Evolutionary conservation across 1,140 invertebrate genomes (phyloP).

Genomic region (Anastrepha obliqua): DNA sequence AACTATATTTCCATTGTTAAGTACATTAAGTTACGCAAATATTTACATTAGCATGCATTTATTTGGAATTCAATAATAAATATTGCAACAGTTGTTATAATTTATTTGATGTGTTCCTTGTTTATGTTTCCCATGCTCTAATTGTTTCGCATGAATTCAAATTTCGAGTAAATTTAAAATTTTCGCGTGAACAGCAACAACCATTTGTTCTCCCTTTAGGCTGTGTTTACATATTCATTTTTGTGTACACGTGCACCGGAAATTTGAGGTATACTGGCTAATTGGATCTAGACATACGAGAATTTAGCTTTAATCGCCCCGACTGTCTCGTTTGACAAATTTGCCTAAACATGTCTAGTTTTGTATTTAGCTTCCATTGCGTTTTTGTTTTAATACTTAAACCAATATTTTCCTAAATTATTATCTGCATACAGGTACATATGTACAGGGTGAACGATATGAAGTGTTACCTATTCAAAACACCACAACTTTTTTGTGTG

Average conservation of each 20-base stretch:
- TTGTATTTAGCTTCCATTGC: too few species aligned
- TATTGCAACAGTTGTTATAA: background rate
- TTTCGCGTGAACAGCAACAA: background rate
- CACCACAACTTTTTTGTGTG: too few species aligned
- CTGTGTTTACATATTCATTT: background rate
- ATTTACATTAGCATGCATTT: background rate
- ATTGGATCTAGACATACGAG: background rate
- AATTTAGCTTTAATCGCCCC: too few species aligned
- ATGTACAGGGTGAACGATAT: too few species aligned
- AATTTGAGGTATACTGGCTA: background rate
- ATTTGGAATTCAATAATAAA: background rate
- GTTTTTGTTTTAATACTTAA: too few species aligned
- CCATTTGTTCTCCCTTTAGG: background rate
- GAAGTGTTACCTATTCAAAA: too few species aligned
- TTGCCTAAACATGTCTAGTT: too few species aligned
- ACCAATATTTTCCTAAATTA: too few species aligned
- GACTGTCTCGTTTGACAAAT: too few species aligned
- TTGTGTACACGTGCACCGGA: background rate
- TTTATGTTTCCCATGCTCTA: background rate
- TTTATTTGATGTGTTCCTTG: background rate
- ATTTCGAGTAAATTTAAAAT: conserved; percentile 3
- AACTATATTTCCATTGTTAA: background rate
- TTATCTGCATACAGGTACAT: too few species aligned
- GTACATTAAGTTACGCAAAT: too few species aligned
- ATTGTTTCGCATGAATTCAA: conserved; percentile 25